Evolutionary conservation across 2,888 invertebrate species (phyloP).

Genomic region (Leptopterna dolabrata): DNA sequence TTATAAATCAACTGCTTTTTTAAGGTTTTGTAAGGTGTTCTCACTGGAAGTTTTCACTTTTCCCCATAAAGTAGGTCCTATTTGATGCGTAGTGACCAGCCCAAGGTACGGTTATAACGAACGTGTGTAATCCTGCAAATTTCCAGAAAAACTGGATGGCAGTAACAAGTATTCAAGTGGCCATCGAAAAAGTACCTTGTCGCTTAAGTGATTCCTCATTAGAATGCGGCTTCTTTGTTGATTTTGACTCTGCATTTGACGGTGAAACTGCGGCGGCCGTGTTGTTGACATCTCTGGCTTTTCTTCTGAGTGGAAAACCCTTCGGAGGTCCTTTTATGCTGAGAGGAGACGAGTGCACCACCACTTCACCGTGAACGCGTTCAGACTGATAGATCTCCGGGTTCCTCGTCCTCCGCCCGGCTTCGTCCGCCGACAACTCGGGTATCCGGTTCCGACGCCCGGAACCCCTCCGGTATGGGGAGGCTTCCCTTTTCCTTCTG

Average conservation of each 20-base stretch:
- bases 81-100: too few relatives aligned
- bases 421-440: neutral
- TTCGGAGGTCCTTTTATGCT: conserved; percentile 29
- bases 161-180: too few relatives aligned
- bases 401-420: neutral
- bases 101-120: too few relatives aligned
- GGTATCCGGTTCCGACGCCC: conserved; percentile 12
- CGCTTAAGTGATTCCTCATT: neutral
- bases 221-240: neutral
- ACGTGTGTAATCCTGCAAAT: too few relatives aligned
- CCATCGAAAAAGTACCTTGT: neutral
- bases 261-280: neutral
- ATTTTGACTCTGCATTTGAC: neutral
- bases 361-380: conserved; percentile 38
- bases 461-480: neutral
- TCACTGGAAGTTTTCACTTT: too few relatives aligned
- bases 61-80: too few relatives aligned
- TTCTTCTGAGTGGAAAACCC: neutral
- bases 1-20: too few relatives aligned
- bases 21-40: too few relatives aligned
- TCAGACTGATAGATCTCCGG: neutral
- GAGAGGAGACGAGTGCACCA: conserved; percentile 37
- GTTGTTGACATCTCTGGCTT: neutral
- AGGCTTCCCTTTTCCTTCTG: neutral
- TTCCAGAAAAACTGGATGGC: too few relatives aligned